Base-by-base conservation (phyloP, 2,797 vertebrate genomes). In the Tinamus major region DNA sequence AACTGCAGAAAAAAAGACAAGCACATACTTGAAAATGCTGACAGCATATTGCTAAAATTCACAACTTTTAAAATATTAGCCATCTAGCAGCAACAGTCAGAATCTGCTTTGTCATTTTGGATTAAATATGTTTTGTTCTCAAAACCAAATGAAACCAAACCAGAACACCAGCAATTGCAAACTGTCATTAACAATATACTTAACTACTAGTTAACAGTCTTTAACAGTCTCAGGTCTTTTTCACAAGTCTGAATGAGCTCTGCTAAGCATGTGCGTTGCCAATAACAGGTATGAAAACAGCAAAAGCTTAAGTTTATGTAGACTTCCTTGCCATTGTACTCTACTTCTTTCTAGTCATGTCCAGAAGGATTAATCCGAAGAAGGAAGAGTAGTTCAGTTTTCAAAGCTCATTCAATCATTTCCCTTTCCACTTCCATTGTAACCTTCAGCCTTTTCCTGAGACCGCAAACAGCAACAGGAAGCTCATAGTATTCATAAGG, bases 401-500 rank as follows among this genome's bases (percentile, higher is more conserved):
- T 88, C 87, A 96, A 94, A 79, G 64, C 68, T 88, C 94, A 95
- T 88, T 95, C 70, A 84, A 85, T 77, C 85, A 79, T 92, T 96
- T 96, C 89, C 93, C 51, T 94, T 95, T 86, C 71, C 70, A 92
- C 53, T 64, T 77, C 77, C 75, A 91, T 77, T 91, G 77, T 92
- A 93, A 88, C 81, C 44, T 74, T 90, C 51, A 86, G 41, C 87
- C 86, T 95, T 89, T 93, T 90, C 82, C 67, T 81, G 87, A 87
- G 79, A 29, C 19, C 67, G 39, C 51, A 87, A 84, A 88, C 59
- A 83, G 68, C 37, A 91, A 76, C 89, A 93, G 87, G 93, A 93
- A 88, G 33, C 51, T 77, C 51, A 74, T 21, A 74, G 58, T 44
- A 80, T 35, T 78, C 79, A 49, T 0, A 5, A n/a, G 63, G 51